These are phyloP conservation scores for Heliconius eleuchia DNA, from an alignment of 1,140 invertebrate species.

Conservation along the genomic window DNA sequence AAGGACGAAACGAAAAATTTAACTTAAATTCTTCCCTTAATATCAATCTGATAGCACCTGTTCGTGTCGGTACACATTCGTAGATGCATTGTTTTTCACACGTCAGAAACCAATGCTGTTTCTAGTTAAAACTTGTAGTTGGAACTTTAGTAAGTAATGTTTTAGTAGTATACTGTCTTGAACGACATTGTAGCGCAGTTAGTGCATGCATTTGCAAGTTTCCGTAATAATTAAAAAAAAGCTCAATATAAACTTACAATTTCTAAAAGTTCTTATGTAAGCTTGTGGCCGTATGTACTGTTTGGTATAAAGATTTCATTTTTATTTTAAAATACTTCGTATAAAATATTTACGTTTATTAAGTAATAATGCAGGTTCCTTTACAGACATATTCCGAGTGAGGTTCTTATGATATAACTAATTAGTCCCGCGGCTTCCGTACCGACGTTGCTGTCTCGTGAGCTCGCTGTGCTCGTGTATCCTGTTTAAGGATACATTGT, in stretches of 20 bases:
- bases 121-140: neutral
- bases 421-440: slow-evolving; percentile 8
- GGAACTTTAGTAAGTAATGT: neutral
- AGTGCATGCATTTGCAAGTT: too few species aligned
- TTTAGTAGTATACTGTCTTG: neutral
- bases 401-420: neutral
- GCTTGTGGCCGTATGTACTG: too few species aligned
- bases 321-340: too few species aligned
- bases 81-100: neutral
- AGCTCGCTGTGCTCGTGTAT: neutral
- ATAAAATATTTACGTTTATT: neutral
- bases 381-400: neutral
- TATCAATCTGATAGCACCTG: neutral
- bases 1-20: too few species aligned
- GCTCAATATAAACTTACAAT: too few species aligned
- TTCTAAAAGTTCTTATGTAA: too few species aligned
- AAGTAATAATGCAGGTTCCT: neutral
- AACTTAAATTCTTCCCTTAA: too few species aligned
- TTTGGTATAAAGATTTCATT: too few species aligned
- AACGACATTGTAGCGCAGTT: neutral
- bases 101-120: neutral
- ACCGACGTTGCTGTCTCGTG: neutral
- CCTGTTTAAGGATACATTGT: slow-evolving; percentile 6
- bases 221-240: too few species aligned
- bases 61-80: neutral